Evolutionary conservation across 2,113 vertebrate genomes (phyloP).

Genomic region (Onychostruthus taczanowskii): DNA sequence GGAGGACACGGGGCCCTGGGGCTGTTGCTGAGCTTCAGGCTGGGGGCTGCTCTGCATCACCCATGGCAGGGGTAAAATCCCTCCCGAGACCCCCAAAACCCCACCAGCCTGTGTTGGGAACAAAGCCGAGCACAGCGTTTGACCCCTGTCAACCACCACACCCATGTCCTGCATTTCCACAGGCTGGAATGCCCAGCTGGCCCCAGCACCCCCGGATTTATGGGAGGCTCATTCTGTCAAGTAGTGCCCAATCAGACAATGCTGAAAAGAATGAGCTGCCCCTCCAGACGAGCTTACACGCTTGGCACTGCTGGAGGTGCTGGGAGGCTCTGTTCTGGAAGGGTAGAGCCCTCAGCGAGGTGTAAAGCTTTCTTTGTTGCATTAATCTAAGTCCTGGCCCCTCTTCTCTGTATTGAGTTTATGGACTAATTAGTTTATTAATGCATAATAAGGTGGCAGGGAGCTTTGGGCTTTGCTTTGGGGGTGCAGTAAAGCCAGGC

Average conservation of each 20-base stretch:
- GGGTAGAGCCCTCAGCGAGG: background rate
- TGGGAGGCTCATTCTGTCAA: background rate
- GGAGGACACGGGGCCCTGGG: too few species aligned
- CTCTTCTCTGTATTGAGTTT: background rate
- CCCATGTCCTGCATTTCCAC: background rate
- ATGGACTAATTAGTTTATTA: background rate
- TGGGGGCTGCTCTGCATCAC: background rate
- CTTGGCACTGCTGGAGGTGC: background rate
- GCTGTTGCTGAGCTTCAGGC: background rate
- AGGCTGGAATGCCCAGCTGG: too few species aligned
- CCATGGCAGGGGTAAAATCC: background rate
- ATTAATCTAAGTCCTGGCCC: background rate
- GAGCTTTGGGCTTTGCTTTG: background rate
- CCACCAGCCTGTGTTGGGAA: too few species aligned
- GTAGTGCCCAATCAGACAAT: background rate
- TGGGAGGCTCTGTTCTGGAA: accelerated
- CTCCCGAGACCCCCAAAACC: background rate
- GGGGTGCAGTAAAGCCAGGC: background rate
- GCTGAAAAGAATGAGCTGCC: background rate
- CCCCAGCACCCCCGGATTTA: background rate
- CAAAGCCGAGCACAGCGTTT: accelerated
- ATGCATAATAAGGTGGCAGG: background rate
- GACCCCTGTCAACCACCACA: accelerated
- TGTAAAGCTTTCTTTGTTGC: background rate
- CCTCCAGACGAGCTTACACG: background rate